Base-by-base conservation (phyloP, 1,140 invertebrate genomes). In the Acromyrmex charruanus region DNA sequence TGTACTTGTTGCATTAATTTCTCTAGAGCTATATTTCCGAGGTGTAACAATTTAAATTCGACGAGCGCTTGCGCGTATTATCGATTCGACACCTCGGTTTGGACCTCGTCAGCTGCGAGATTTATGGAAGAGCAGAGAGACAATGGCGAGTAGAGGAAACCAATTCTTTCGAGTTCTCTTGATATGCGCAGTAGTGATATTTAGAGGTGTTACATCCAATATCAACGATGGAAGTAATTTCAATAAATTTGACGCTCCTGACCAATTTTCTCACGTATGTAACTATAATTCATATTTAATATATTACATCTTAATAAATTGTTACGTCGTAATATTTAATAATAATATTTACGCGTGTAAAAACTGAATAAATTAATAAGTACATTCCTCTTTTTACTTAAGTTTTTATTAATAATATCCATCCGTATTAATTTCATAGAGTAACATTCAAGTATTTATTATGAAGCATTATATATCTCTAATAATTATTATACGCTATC, bases 41-140 rank as follows among this genome's bases (percentile, higher is more conserved):
- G 12, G 28, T 6, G 2, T 21, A 55, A 0, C 14, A 21, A 81
- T 81, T 74, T 31, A 39, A 75, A 51, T 61, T 51, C n/a, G 18
- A 59, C 28, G 4, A 59, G 35, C 86, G 85, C 82, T 28, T 85
- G 90, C 90, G 90, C 79, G 51, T 59, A 25, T n/a, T 91, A 91
- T 91, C 55, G 90, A 90, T 90, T 88, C 39, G n/a, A 31, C 21
- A 16, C 7, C 59, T 28, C 31, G 12, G 44, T 28, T 21, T 61
- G 12, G 61, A 75, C 16, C 21, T 18, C 51, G 16, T 85, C 80
- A 68, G 21, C 28, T 71, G 69, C 7, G 31, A 51, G 4, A 55
- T 63, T 66, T 61, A 49, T 25, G 39, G 18, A 35, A 35, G 80
- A 84, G 51, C 4, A 66, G n/a, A 65, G 25, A 35, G 35, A 61